These are phyloP conservation scores for Periparus ater DNA, from an alignment of 2,797 vertebrate species.

Conservation along the genomic window DNA sequence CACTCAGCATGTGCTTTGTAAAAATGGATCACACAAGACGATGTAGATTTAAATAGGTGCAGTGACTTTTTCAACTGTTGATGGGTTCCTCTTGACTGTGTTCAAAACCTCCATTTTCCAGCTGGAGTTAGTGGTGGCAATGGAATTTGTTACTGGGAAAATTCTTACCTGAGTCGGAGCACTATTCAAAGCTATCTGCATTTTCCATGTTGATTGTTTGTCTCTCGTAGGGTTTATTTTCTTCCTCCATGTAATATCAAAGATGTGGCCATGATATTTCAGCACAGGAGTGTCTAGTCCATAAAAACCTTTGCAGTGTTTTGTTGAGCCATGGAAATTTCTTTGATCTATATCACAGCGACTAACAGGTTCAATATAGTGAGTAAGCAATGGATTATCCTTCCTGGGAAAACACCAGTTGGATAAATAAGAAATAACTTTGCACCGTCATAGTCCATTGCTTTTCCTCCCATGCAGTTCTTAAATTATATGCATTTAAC, in stretches of 20 bases:
- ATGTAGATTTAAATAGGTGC: background rate
- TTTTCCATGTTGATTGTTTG: background rate
- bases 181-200: background rate
- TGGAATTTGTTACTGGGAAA: background rate
- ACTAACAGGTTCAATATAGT: background rate
- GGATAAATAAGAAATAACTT: background rate
- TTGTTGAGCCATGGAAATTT: background rate
- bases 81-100: background rate
- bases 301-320: background rate
- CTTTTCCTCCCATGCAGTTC: rapidly evolving
- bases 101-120: background rate
- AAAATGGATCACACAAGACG: background rate
- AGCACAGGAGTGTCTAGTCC: background rate
- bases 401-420: background rate
- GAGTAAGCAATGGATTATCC: background rate
- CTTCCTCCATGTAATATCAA: background rate
- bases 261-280: background rate
- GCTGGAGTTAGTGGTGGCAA: background rate
- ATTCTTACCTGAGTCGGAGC: background rate
- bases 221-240: background rate
- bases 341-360: background rate
- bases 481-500: background rate
- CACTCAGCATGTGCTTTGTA: background rate
- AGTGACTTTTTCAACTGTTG: background rate
- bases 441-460: background rate